These are phyloP conservation scores for Sebastes itinus DNA, from an alignment of 2,797 vertebrate genomes.

Conservation along the genomic window DNA sequence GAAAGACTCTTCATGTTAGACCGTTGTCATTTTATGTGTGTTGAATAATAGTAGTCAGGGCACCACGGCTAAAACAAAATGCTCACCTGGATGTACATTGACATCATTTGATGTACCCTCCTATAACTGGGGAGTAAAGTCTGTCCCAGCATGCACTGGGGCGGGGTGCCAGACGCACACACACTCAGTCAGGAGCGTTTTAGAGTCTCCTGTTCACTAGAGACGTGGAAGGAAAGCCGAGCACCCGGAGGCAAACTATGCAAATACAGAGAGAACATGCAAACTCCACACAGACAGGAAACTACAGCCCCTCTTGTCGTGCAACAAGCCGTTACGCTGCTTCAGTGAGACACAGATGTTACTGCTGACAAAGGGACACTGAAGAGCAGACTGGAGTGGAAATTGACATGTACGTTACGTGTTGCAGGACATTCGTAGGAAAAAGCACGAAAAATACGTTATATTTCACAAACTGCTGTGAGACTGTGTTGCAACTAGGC, in stretches of 20 bases:
- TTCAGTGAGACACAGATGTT: background rate
- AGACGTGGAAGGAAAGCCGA: conserved; percentile 30
- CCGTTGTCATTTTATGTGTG: too few species aligned
- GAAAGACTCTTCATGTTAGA: background rate
- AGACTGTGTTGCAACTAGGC: too few species aligned
- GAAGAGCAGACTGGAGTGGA: too few species aligned
- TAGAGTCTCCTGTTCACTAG: conserved; percentile 12
- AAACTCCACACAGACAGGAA: conserved; percentile 38
- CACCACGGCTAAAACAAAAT: too few species aligned
- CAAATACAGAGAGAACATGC: conserved; percentile 65
- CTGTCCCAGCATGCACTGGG: conserved; percentile 1
- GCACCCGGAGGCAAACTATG: conserved; percentile 41
- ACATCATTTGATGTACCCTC: background rate
- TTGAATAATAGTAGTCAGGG: too few species aligned
- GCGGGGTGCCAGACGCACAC: background rate
- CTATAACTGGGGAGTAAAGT: background rate
- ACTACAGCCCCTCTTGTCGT: background rate
- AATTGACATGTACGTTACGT: too few species aligned
- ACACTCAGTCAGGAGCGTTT: background rate
- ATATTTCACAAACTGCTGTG: too few species aligned
- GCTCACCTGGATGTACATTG: background rate
- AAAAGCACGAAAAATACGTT: too few species aligned
- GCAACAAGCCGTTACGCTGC: background rate
- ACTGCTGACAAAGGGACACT: background rate
- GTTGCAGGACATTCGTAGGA: too few species aligned